Conservation (phyloP, 2,797 vertebrate genomes). For the Thamnophis elegans region DNA sequence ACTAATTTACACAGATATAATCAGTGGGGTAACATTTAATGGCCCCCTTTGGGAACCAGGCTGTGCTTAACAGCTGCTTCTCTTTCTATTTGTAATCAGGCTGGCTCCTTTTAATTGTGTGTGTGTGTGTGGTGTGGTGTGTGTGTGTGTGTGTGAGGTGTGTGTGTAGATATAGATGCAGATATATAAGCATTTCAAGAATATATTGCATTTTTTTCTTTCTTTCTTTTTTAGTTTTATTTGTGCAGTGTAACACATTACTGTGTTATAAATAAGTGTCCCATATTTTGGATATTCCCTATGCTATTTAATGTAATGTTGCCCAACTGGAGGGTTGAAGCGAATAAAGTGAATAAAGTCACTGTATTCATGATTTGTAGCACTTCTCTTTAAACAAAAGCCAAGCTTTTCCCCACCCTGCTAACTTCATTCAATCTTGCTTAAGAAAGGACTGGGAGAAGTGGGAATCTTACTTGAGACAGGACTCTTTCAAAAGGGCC, state of each 20-base stretch:
- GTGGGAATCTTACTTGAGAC: neutral
- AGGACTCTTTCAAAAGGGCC: conserved; percentile 1
- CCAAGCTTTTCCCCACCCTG: neutral
- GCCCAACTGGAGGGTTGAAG: neutral
- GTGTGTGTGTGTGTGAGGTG: conserved; percentile 15
- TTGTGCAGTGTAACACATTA: neutral
- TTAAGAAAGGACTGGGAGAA: neutral
- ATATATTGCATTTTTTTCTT: neutral
- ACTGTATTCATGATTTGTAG: neutral
- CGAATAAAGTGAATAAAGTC: neutral
- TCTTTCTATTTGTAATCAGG: conserved; percentile 19
- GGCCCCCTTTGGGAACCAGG: conserved; percentile 52
- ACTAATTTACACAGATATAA: conserved; percentile 49
- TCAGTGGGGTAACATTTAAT: conserved; percentile 53
- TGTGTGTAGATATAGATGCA: neutral
- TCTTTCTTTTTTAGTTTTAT: neutral
- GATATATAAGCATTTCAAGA: neutral
- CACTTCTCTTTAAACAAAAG: conserved; percentile 12
- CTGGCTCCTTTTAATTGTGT: conserved; percentile 5
- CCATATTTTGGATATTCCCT: neutral
- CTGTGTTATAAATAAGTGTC: neutral
- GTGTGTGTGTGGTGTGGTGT: conserved; percentile 9
- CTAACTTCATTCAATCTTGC: neutral
- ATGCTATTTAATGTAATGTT: neutral
- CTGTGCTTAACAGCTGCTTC: conserved; percentile 50